These are phyloP conservation scores for Trachythela sp. DNA, from an alignment of 64 coral and sea anemone genomes.

Conservation along the genomic window DNA sequence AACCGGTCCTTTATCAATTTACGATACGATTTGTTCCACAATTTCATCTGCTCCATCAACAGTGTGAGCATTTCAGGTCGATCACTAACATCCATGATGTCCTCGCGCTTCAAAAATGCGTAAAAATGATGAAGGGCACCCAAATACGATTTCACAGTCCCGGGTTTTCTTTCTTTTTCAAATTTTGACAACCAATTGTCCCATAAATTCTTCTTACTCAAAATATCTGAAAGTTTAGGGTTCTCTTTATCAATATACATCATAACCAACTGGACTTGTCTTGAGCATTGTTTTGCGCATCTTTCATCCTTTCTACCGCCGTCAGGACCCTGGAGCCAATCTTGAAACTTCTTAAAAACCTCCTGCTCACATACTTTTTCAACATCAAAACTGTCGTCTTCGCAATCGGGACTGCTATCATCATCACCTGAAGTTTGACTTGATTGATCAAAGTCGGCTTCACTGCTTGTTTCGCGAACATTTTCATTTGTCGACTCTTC, in stretches of 20 bases:
- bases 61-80: too few species aligned
- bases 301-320: constrained; percentile 32
- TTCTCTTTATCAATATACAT: too few species aligned
- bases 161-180: constrained; percentile 30
- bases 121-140: constrained; percentile 27
- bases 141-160: constrained; percentile 52
- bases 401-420: too few species aligned
- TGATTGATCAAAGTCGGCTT: too few species aligned
- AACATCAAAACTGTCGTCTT: too few species aligned
- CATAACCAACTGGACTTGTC: constrained; percentile 29
- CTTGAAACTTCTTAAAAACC: constrained; percentile 32
- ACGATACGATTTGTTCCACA: constrained; percentile 39
- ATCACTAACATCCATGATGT: too few species aligned
- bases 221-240: not conserved
- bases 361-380: too few species aligned
- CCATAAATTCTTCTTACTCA: constrained; percentile 30
- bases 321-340: constrained; percentile 49
- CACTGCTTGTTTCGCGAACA: too few species aligned
- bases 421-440: too few species aligned
- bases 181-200: constrained; percentile 52
- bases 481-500: too few species aligned
- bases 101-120: too few species aligned
- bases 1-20: constrained; percentile 29
- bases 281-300: constrained; percentile 2
- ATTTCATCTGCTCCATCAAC: too few species aligned